phyloP scores from a whole-genome alignment of 2,113 vertebrate genomes.

The Albula goreensis region DNA sequence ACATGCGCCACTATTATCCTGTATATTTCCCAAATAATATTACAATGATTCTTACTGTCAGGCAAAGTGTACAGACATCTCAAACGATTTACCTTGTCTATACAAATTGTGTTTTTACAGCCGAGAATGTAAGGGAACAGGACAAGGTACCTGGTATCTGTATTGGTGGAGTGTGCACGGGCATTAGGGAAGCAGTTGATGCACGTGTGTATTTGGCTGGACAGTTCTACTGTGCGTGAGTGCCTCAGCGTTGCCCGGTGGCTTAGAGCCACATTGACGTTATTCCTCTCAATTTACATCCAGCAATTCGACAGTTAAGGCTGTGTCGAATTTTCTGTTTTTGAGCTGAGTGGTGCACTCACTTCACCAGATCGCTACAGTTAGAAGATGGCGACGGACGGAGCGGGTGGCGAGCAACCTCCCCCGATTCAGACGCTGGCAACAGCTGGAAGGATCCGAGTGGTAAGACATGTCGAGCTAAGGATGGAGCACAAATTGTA shows the following conservation, averaged over 20 bases:
- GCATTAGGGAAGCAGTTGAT: too few relatives aligned
- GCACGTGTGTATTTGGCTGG: neutral
- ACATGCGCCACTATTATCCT: neutral
- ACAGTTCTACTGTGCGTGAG: neutral
- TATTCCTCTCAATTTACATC: slow-evolving; percentile 35
- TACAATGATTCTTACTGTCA: neutral
- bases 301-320: slow-evolving; percentile 67
- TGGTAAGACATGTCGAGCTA: slow-evolving; percentile 59
- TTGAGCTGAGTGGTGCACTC: slow-evolving; percentile 48
- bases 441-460: slow-evolving; percentile 66
- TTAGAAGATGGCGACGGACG: slow-evolving; percentile 80
- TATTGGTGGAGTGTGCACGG: neutral
- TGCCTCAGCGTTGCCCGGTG: neutral
- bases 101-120: neutral
- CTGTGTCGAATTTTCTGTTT: slow-evolving; percentile 62
- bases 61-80: neutral
- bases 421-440: slow-evolving; percentile 69
- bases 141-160: too few relatives aligned
- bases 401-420: slow-evolving; percentile 74
- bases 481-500: slow-evolving; percentile 7
- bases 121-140: neutral
- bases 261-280: neutral
- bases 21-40: neutral
- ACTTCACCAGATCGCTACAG: slow-evolving; percentile 69
- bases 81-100: neutral